phyloP scores from a whole-genome alignment of 2,888 invertebrate species.

The Vannuccia rotundouncinata region DNA sequence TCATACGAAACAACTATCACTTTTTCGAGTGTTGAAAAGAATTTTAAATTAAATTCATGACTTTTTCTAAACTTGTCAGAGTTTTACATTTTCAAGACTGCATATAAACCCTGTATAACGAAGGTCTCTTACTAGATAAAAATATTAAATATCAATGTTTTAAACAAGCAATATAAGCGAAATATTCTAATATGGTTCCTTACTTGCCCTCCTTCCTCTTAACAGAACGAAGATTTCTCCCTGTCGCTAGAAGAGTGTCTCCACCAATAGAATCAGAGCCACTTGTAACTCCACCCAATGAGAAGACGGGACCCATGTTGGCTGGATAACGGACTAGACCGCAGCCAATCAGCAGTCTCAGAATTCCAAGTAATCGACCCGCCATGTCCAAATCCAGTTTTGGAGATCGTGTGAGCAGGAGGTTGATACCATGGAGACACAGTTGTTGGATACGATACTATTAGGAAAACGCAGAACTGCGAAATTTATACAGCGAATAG shows the following conservation, averaged over 20 bases:
- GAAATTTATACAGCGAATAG: too few species aligned
- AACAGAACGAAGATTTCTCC: background rate
- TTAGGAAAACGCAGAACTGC: too few species aligned
- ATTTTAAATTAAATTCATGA: too few species aligned
- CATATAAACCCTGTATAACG: too few species aligned
- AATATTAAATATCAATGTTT: too few species aligned
- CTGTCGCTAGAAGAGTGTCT: background rate
- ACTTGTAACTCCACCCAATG: background rate
- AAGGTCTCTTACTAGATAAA: too few species aligned
- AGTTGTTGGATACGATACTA: constrained; percentile 6
- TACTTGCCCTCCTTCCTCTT: background rate
- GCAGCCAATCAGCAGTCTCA: background rate
- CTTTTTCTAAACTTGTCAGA: too few species aligned
- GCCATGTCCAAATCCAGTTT: constrained; percentile 21
- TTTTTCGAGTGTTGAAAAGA: too few species aligned
- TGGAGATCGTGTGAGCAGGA: constrained; percentile 8
- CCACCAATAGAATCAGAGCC: background rate
- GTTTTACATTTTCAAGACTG: too few species aligned
- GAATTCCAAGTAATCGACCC: background rate
- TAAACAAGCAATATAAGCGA: too few species aligned
- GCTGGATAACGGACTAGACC: constrained; percentile 14
- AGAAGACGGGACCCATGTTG: background rate
- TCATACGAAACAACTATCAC: too few species aligned
- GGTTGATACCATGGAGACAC: background rate
- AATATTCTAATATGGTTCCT: too few species aligned